Percentiles rank a stretch among this genome's conserved stretches.
phyloP scores from a whole-genome alignment of 30 jellyfish, hydroid and myxozoan genomes.

The Pelagia noctiluca region DNA sequence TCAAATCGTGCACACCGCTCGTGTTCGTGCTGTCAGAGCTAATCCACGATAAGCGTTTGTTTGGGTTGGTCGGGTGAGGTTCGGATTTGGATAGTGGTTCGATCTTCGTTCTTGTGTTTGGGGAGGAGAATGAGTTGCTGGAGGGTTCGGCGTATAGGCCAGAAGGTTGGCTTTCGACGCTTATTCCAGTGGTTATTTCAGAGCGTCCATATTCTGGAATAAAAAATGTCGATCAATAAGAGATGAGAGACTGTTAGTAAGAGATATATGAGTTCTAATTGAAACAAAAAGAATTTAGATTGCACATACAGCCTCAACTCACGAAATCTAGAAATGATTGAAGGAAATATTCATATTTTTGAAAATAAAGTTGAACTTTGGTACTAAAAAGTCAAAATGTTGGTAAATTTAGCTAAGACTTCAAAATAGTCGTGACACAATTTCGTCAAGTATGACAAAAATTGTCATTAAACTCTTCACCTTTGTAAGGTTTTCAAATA shows the following conservation, averaged over 20 bases:
- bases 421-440: too few species aligned
- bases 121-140: slow-evolving; percentile 13
- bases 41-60: slow-evolving; percentile 87
- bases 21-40: slow-evolving; percentile 92
- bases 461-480: too few species aligned
- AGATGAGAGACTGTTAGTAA: neutral
- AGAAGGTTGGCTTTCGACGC: slow-evolving; percentile 95
- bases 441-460: too few species aligned
- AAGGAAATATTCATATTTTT: too few species aligned
- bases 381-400: too few species aligned
- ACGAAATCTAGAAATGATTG: too few species aligned
- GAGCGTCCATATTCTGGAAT: slow-evolving; percentile 84
- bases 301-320: too few species aligned
- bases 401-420: too few species aligned
- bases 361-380: too few species aligned
- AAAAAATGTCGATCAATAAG: neutral
- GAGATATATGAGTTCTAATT: neutral
- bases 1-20: slow-evolving; percentile 87
- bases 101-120: slow-evolving; percentile 52
- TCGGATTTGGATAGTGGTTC: slow-evolving; percentile 38
- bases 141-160: slow-evolving; percentile 76
- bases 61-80: slow-evolving; percentile 15
- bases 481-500: too few species aligned
- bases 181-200: slow-evolving; percentile 91
- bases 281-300: too few species aligned